phyloP scores from a whole-genome alignment of 2,888 invertebrate species.

The Caenorhabditis doughertyi region DNA sequence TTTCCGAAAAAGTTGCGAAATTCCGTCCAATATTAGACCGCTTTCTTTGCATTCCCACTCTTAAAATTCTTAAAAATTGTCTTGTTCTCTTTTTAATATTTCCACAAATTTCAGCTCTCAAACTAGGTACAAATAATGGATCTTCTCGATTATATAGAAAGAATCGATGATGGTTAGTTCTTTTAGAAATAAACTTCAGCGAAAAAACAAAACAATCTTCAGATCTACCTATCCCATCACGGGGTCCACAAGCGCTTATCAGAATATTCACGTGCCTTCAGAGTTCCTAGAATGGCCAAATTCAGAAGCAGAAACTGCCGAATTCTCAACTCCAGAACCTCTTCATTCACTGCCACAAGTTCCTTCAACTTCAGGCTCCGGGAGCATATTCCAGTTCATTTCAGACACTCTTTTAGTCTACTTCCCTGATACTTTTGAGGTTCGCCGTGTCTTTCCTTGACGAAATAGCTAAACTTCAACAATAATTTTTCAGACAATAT shows the following conservation, averaged over 20 bases:
- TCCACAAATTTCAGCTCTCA: too few species aligned
- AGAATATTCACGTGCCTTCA: background rate
- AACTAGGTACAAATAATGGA: slow-evolving; percentile 33
- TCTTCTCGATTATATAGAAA: slow-evolving; percentile 48
- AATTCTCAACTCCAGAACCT: slow-evolving; percentile 2
- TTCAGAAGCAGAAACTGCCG: slow-evolving; percentile 40
- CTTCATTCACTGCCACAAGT: slow-evolving; percentile 25
- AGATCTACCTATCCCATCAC: slow-evolving; percentile 17
- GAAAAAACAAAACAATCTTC: background rate
- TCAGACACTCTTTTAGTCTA: slow-evolving; percentile 24
- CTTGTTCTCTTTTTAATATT: too few species aligned
- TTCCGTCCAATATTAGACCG: too few species aligned
- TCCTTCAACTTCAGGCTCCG: slow-evolving; percentile 8
- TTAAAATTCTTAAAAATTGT: too few species aligned
- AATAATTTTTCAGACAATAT: slow-evolving; percentile 56
- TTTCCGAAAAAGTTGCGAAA: too few species aligned
- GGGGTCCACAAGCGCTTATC: slow-evolving; percentile 17
- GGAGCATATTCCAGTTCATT: slow-evolving; percentile 24
- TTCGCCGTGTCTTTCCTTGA: too few species aligned
- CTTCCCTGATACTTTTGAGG: slow-evolving; percentile 46
- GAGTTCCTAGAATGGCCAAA: slow-evolving; percentile 63
- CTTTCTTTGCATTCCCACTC: too few species aligned
- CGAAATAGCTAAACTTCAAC: too few species aligned
- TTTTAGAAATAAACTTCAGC: background rate
- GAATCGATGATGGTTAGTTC: slow-evolving; percentile 37